Conservation (phyloP, 2,888 invertebrate genomes). For the Diadegma fenestrale region DNA sequence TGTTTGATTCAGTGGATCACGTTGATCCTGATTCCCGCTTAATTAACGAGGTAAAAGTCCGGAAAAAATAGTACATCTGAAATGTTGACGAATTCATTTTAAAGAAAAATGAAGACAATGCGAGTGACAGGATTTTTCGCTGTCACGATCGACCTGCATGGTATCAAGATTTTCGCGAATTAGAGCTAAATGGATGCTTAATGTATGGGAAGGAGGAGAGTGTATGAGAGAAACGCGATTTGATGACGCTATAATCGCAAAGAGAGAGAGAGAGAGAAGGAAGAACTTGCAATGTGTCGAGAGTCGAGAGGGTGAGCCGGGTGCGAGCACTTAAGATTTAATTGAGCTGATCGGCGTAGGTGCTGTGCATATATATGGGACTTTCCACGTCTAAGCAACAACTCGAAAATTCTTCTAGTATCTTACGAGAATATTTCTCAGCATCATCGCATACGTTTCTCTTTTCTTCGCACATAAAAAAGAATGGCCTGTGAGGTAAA, state of each 20-base stretch:
- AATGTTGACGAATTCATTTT: neutral
- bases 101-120: conserved; percentile 1
- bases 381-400: neutral
- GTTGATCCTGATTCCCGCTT: neutral
- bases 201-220: conserved; percentile 15
- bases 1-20: neutral
- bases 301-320: conserved; percentile 50
- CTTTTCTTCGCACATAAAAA: neutral
- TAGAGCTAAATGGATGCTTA: conserved; percentile 21
- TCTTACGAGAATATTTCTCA: neutral
- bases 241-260: conserved; percentile 33
- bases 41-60: conserved; percentile 59
- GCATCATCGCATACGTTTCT: no score
- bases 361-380: conserved; percentile 34
- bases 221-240: conserved; percentile 20
- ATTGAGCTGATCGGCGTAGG: conserved; percentile 68
- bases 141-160: neutral
- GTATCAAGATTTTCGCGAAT: conserved; percentile 18
- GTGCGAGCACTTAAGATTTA: conserved; percentile 67
- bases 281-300: conserved; percentile 48
- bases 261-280: conserved; percentile 23
- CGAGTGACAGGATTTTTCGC: conserved; percentile 21
- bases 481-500: neutral
- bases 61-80: neutral
- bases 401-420: neutral